phyloP scores from a whole-genome alignment of 2,113 vertebrate genomes.

The Cyanocitta stelleri region DNA sequence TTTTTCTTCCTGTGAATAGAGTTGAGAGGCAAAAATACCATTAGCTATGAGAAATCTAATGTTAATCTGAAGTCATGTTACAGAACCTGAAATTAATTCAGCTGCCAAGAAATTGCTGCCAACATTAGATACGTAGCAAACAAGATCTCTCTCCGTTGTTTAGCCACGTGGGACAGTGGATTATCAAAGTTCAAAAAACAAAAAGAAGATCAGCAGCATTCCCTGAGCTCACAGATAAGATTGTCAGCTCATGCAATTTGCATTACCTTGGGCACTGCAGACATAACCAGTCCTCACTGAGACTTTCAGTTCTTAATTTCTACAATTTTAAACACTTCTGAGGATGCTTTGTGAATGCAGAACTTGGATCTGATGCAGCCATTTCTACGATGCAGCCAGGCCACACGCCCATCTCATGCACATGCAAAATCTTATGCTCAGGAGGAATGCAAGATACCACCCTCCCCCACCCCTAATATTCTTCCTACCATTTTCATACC shows the following conservation, averaged over 20 bases:
- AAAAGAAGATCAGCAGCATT: background rate
- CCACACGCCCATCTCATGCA: background rate
- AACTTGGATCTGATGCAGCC: accelerated
- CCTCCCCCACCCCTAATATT: background rate
- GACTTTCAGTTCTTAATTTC: background rate
- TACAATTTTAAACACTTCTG: background rate
- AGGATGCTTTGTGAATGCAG: background rate
- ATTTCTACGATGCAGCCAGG: background rate
- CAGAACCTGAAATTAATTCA: background rate
- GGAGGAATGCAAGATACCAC: accelerated
- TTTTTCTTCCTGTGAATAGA: background rate
- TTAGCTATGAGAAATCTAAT: background rate
- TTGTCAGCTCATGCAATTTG: background rate
- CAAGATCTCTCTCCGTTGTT: background rate
- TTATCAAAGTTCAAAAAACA: background rate
- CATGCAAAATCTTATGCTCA: background rate
- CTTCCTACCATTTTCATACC: background rate
- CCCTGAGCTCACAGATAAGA: background rate
- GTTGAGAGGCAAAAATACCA: background rate
- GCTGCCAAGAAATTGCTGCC: background rate
- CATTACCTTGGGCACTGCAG: background rate
- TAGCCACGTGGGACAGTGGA: background rate
- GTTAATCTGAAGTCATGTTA: background rate
- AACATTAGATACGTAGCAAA: background rate
- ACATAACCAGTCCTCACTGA: background rate